These are phyloP conservation scores for Cloeon dipterum DNA, from an alignment of 2,888 invertebrate species.

Conservation along the genomic window DNA sequence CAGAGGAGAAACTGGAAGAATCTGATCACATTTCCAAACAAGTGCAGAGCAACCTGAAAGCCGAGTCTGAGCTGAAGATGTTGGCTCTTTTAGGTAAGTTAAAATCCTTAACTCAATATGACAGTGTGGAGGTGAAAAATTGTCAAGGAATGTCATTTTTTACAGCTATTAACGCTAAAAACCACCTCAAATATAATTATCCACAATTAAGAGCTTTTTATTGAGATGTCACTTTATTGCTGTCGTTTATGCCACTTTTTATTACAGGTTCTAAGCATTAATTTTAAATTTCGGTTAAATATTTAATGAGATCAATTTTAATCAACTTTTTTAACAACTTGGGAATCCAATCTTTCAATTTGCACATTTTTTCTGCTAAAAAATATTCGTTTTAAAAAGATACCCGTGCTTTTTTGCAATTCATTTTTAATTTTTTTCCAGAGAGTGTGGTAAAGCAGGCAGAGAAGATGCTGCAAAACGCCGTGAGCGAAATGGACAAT, in stretches of 20 bases:
- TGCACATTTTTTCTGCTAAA: not conserved
- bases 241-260: no score
- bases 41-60: slow-evolving; percentile 9
- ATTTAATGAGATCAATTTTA: no score
- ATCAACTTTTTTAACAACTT: no score
- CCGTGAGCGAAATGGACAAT: slow-evolving; percentile 36
- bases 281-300: no score
- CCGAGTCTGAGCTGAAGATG: slow-evolving; percentile 11
- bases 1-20: slow-evolving; percentile 31
- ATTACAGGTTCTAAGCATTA: no score
- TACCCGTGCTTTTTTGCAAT: no score
- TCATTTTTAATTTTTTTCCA: slow-evolving; percentile 10
- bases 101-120: no score
- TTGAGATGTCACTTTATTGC: no score
- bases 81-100: not conserved
- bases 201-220: no score
- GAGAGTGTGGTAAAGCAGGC: slow-evolving; percentile 20
- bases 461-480: slow-evolving; percentile 25
- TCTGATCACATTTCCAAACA: slow-evolving; percentile 20
- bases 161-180: no score
- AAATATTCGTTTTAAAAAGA: not conserved
- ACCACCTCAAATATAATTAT: no score
- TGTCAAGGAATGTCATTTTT: not conserved
- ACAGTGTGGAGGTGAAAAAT: not conserved
- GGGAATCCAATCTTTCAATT: not conserved